Conservation (phyloP, 1,140 invertebrate species). For the Drosophila bipectinata region DNA sequence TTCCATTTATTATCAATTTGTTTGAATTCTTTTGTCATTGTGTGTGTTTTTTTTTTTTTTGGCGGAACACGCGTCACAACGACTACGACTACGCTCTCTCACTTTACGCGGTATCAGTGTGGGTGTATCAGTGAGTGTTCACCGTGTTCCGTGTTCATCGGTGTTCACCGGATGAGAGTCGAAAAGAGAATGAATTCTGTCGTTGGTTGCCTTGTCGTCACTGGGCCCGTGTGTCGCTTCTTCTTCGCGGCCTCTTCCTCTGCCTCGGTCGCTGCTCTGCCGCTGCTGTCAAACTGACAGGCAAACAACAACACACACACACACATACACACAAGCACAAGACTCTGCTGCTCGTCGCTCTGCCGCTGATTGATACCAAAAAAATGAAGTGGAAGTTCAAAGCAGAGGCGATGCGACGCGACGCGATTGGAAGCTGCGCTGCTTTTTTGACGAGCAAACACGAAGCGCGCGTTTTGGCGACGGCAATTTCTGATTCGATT, state of each 20-base stretch:
- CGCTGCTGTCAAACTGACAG: conserved; percentile 42
- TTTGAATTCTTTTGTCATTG: conserved; percentile 28
- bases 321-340: not conserved
- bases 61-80: conserved; percentile 46
- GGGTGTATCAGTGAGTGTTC: conserved; percentile 14
- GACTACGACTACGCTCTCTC: conserved; percentile 13
- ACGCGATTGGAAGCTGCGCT: conserved; percentile 51
- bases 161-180: conserved; percentile 72
- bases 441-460: conserved; percentile 71
- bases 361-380: conserved; percentile 76
- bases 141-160: conserved; percentile 10
- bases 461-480: conserved; percentile 76
- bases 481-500: conserved; percentile 81
- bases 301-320: conserved; percentile 21
- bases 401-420: conserved; percentile 44
- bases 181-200: conserved; percentile 81
- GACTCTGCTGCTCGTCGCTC: conserved; percentile 12
- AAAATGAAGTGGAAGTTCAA: conserved; percentile 80
- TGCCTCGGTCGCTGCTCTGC: conserved; percentile 43
- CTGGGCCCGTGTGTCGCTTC: conserved; percentile 53
- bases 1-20: conserved; percentile 1
- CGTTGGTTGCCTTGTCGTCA: conserved; percentile 72
- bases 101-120: conserved; percentile 21
- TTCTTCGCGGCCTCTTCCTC: conserved; percentile 42
- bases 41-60: not conserved